phyloP scores from a whole-genome alignment of 1,140 invertebrate species.

The Pseudomyrmex dendroicus region DNA sequence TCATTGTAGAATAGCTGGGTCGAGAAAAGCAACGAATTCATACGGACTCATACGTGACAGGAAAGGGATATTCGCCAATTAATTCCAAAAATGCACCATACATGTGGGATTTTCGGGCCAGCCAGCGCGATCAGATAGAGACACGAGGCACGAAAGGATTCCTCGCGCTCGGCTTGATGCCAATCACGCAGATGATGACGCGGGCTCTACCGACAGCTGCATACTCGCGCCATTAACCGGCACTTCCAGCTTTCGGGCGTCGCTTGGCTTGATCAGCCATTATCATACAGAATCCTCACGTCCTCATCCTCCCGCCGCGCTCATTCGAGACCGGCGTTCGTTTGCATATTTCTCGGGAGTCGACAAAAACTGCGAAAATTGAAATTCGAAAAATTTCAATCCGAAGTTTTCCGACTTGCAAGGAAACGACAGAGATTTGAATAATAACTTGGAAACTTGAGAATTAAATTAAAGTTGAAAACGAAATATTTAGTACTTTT shows the following conservation, averaged over 20 bases:
- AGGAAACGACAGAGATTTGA: too few relatives aligned
- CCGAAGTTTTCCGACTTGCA: too few relatives aligned
- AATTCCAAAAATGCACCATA: constrained; percentile 33
- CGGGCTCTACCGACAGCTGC: constrained; percentile 70
- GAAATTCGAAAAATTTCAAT: too few relatives aligned
- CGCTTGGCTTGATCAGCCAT: constrained; percentile 41
- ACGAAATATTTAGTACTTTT: too few relatives aligned
- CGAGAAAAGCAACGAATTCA: constrained; percentile 5
- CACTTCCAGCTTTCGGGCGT: constrained; percentile 63
- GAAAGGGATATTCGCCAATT: constrained; percentile 44
- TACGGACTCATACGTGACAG: constrained; percentile 29
- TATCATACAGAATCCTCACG: constrained; percentile 26
- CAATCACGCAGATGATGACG: constrained; percentile 76
- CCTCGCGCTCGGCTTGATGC: constrained; percentile 58
- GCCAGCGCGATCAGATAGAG: constrained; percentile 43
- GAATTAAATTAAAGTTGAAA: too few relatives aligned
- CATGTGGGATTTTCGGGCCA: constrained; percentile 6
- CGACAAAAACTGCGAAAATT: neutral
- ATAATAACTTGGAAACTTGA: too few relatives aligned
- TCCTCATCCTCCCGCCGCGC: neutral
- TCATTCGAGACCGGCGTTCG: neutral
- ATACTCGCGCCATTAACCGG: constrained; percentile 63
- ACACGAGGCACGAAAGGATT: constrained; percentile 37
- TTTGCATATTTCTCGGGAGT: constrained; percentile 23
- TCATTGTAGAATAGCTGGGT: too few relatives aligned